A percentile compares a stretch with the other conserved stretches of the same genome.
These are phyloP conservation scores for Anhinga anhinga DNA, from an alignment of 2,113 vertebrate species.

Conservation along the genomic window DNA sequence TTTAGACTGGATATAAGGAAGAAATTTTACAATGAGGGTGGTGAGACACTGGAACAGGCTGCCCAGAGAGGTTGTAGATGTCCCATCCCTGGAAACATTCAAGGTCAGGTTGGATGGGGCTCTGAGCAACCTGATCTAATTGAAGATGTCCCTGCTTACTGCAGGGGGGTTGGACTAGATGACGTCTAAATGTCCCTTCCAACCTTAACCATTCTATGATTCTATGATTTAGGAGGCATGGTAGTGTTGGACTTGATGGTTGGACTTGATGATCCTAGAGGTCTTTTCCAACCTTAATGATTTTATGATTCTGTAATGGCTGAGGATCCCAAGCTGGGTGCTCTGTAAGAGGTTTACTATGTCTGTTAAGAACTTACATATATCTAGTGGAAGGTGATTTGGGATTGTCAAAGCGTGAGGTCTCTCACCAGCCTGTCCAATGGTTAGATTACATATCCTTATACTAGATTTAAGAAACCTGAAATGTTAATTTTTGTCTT, in stretches of 20 bases:
- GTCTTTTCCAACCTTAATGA: too few species aligned
- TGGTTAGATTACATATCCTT: background rate
- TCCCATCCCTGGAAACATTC: background rate
- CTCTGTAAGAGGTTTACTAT: background rate
- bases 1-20: too few species aligned
- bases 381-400: background rate
- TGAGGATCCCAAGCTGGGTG: background rate
- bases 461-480: background rate
- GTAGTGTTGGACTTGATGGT: too few species aligned
- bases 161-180: background rate
- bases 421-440: background rate
- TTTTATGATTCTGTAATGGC: too few species aligned
- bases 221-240: too few species aligned
- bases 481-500: background rate
- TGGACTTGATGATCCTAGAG: too few species aligned
- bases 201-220: background rate
- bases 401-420: background rate
- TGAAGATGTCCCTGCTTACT: background rate
- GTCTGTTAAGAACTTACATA: background rate
- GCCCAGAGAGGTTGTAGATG: too few species aligned
- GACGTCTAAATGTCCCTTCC: background rate
- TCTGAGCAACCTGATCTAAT: background rate
- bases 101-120: background rate
- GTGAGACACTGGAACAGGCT: too few species aligned
- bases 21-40: too few species aligned